These are phyloP conservation scores for Machimus rusticus DNA, from an alignment of 2,888 invertebrate genomes.

Conservation along the genomic window DNA sequence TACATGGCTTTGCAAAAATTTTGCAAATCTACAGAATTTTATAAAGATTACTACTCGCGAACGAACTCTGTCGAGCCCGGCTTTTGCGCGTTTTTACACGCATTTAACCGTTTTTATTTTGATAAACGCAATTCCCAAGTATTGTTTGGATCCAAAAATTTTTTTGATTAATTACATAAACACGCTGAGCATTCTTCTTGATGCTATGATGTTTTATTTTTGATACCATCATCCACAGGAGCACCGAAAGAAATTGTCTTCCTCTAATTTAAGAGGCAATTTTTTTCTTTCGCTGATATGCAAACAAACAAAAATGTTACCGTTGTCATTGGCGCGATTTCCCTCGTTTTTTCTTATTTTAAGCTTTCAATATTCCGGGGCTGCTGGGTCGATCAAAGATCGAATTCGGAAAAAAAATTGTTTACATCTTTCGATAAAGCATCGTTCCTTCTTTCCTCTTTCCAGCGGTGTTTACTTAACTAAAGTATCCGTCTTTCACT, in stretches of 20 bases:
- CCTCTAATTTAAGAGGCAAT: not conserved
- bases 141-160: not conserved
- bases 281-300: not conserved
- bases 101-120: not conserved
- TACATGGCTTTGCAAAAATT: too few relatives aligned
- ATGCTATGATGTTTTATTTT: not conserved
- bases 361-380: not conserved
- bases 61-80: too few relatives aligned
- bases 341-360: not conserved
- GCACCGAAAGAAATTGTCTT: not conserved
- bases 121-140: not conserved
- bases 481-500: constrained; percentile 26
- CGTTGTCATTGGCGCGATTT: constrained; percentile 4
- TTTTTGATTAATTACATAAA: constrained; percentile 22
- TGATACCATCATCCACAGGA: not conserved
- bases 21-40: too few relatives aligned
- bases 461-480: not conserved
- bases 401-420: constrained; percentile 8
- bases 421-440: constrained; percentile 17
- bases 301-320: constrained; percentile 6
- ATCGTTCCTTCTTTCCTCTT: constrained; percentile 32
- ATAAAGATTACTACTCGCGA: too few relatives aligned
- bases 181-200: not conserved
- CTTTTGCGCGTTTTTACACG: too few relatives aligned
- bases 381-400: constrained; percentile 8